Evolutionary conservation across 2,888 invertebrate species (phyloP).

Genomic region (Xylota sylvarum): DNA sequence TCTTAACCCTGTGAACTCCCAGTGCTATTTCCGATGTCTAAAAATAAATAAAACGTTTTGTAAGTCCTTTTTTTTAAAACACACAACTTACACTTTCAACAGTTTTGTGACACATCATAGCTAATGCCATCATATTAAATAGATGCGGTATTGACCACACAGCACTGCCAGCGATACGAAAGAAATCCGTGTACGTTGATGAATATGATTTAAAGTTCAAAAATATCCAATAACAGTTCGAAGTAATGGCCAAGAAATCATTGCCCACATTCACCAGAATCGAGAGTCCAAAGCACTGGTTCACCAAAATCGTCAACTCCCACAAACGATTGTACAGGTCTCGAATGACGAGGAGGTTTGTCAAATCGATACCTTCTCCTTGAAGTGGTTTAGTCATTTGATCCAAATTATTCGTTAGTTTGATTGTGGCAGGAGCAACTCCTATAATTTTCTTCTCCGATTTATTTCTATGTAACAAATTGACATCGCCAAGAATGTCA

Average conservation of each 20-base stretch:
- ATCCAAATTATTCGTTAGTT: slow-evolving; percentile 8
- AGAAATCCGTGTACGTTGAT: slow-evolving; percentile 78
- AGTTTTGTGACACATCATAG: slow-evolving; percentile 81
- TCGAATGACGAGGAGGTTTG: slow-evolving; percentile 80
- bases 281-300: slow-evolving; percentile 82
- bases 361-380: slow-evolving; percentile 77
- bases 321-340: slow-evolving; percentile 83
- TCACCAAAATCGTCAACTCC: slow-evolving; percentile 80
- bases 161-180: slow-evolving; percentile 80
- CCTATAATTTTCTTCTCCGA: slow-evolving; percentile 4
- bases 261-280: slow-evolving; percentile 82
- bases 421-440: slow-evolving; percentile 25
- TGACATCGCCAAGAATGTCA: slow-evolving; percentile 78
- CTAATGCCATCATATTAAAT: slow-evolving; percentile 81
- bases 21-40: slow-evolving; percentile 84
- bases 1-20: slow-evolving; percentile 84
- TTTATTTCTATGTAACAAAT: slow-evolving; percentile 53
- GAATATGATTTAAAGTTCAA: slow-evolving; percentile 80
- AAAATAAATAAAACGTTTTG: slow-evolving; percentile 23
- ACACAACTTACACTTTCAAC: slow-evolving; percentile 81
- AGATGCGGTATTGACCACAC: slow-evolving; percentile 82
- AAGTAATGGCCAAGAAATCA: slow-evolving; percentile 83
- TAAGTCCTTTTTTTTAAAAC: background rate
- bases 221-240: slow-evolving; percentile 84
- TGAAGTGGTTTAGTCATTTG: slow-evolving; percentile 29